These are phyloP conservation scores for Pantherophis vulpinus DNA, from an alignment of 2,797 vertebrate species.

Conservation along the genomic window DNA sequence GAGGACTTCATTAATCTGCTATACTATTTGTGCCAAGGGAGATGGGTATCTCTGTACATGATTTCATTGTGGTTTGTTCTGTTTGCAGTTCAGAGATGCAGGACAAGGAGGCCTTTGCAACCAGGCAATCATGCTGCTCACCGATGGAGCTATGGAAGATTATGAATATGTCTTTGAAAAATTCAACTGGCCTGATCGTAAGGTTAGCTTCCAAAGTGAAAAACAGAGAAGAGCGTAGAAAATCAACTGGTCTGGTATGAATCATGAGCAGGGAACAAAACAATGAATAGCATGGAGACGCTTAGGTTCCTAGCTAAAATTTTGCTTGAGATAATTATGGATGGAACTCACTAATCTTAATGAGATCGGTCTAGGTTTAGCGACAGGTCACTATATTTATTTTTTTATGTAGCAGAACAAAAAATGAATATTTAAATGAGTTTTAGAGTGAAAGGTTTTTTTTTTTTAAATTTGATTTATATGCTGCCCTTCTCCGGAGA, in stretches of 20 bases:
- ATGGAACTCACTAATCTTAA: neutral
- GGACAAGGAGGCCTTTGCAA: conserved; percentile 92
- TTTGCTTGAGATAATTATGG: neutral
- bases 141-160: conserved; percentile 92
- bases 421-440: neutral
- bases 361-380: neutral
- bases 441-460: neutral
- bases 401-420: neutral
- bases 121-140: conserved; percentile 97
- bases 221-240: neutral
- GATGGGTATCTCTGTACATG: neutral
- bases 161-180: conserved; percentile 89
- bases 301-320: neutral
- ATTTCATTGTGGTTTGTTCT: conserved; percentile 14
- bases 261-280: neutral
- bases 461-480: too few species aligned
- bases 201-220: conserved; percentile 70
- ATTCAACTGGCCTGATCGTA: conserved; percentile 91
- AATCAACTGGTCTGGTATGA: neutral
- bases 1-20: neutral
- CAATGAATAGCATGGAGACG: neutral
- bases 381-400: too few species aligned
- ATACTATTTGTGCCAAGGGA: neutral
- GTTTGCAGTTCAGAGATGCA: conserved; percentile 77
- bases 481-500: too few species aligned